Base-by-base conservation (phyloP, 1,140 invertebrate species). In the Lasioglossum baleicum region DNA sequence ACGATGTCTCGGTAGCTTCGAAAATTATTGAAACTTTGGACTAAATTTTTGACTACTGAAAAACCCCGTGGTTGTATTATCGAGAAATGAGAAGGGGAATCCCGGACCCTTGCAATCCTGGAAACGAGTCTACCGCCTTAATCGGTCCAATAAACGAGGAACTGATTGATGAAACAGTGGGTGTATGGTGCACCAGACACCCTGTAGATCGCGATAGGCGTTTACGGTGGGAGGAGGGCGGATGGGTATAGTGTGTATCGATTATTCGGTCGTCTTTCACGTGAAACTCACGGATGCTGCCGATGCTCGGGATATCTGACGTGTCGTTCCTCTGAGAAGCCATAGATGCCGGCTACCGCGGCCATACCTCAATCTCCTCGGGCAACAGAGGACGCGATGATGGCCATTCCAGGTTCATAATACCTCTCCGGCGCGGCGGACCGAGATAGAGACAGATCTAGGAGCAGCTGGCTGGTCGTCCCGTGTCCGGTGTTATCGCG, bases 331-430 rank as follows among this genome's bases (percentile, higher is more conserved):
- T 92, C 92, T 83, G 92, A 88, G 88, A 91, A 87, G 88, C 92
- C 89, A 88, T 92, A 92, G 87, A 92, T 92, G 88, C 91, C 91
- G 88, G 91, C 92, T 85, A 92, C 91, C 88, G 92, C 92, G 90
- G 92, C 92, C 92, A 92, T 92, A 83, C 90, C 90, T 92, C 86
- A 89, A 82, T 84, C 83, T 85, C 77, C 79, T 85, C 84, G 61
- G 66, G 73, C 73, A 80, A 77, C 75, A 58, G 85, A 51, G 63
- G 85, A 80, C 65, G 73, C 61, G 44, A 75, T 70, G 35, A 71
- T 70, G 70, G 31, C 80, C 66, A 66, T 70, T 69, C 74, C 60
- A 80, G 76, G 76, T 73, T 85, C 84, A 85, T 86, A 86, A 83
- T 85, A 74, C 77, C 81, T 66, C 71, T 64, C 35, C 78, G 73